Percentiles rank a stretch among this genome's conserved stretches.
phyloP scores from a whole-genome alignment of 2,797 vertebrate genomes.

The Loriculus beryllinus region DNA sequence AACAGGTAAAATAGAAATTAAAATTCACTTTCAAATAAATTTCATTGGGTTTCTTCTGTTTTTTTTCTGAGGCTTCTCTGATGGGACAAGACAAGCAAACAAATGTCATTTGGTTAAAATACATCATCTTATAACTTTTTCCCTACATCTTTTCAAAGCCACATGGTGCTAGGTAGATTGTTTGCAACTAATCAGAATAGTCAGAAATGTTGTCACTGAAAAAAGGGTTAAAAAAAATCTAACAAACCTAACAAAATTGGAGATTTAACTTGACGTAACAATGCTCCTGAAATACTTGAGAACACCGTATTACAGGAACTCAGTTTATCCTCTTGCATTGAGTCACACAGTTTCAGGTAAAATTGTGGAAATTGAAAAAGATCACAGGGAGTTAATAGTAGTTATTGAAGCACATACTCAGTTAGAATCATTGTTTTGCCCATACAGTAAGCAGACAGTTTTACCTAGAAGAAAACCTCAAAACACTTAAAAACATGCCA shows the following conservation, averaged over 20 bases:
- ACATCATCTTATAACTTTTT: neutral
- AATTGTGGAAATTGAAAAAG: neutral
- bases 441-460: neutral
- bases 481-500: neutral
- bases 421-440: neutral
- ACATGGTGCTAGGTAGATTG: neutral
- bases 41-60: neutral
- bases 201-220: neutral
- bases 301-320: neutral
- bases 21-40: neutral
- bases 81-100: neutral
- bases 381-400: neutral
- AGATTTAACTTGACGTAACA: neutral
- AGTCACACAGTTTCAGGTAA: neutral
- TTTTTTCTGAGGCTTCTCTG: neutral
- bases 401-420: neutral
- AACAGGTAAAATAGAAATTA: neutral
- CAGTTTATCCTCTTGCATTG: neutral
- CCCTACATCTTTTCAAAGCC: neutral
- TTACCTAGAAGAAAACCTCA: neutral
- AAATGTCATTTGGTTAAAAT: neutral
- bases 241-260: neutral
- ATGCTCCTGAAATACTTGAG: neutral
- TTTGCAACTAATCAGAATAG: neutral
- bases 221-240: neutral